These are phyloP conservation scores for Lagopus leucura DNA, from an alignment of 2,113 vertebrate species.

Conservation along the genomic window DNA sequence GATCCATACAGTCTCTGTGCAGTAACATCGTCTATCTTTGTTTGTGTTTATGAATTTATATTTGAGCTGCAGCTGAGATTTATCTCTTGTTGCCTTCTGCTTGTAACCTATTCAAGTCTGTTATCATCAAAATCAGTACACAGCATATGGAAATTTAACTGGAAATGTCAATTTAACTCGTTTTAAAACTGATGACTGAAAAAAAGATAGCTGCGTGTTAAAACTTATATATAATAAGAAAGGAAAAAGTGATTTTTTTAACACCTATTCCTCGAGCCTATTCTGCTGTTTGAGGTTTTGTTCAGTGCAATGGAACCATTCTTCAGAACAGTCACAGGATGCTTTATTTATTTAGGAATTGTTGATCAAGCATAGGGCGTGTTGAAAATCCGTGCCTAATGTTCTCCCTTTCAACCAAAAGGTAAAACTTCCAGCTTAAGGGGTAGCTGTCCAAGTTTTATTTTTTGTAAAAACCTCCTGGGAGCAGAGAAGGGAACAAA, in stretches of 20 bases:
- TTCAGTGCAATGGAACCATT: background rate
- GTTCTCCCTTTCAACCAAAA: background rate
- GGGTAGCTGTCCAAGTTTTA: background rate
- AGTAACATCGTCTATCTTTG: background rate
- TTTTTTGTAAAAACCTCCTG: background rate
- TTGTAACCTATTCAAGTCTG: background rate
- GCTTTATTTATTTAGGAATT: background rate
- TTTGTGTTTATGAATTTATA: background rate
- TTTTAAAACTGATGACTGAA: slow-evolving; percentile 5
- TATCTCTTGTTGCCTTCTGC: background rate
- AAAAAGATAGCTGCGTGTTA: slow-evolving; percentile 20
- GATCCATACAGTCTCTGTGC: background rate
- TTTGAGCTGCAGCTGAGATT: background rate
- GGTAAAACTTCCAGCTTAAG: background rate
- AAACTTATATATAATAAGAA: background rate
- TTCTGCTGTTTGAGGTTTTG: background rate
- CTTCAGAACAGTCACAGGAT: background rate
- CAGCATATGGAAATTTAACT: background rate
- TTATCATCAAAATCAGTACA: slow-evolving; percentile 17
- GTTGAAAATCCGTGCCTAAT: background rate
- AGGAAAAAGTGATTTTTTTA: background rate
- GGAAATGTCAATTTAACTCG: slow-evolving; percentile 16
- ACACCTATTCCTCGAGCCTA: background rate
- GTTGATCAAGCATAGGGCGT: background rate
- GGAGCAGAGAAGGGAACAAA: fast-evolving